phyloP scores from a whole-genome alignment of 2,888 invertebrate genomes.

The Dryadula phaetusa region DNA sequence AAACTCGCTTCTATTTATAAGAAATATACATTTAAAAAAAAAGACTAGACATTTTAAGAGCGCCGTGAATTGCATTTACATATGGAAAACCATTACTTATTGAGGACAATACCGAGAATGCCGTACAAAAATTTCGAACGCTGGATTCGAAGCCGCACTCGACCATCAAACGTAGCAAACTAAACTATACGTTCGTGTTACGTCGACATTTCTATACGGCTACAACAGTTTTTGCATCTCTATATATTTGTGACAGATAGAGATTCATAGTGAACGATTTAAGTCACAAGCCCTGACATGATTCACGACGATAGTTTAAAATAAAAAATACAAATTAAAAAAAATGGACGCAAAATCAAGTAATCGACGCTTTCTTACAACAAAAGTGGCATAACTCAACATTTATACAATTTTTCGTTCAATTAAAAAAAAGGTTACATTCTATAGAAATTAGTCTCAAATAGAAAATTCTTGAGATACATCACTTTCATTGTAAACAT shows the following conservation, averaged over 20 bases:
- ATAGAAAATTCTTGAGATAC: background rate
- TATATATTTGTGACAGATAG: background rate
- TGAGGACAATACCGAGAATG: background rate
- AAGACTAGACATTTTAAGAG: constrained; percentile 77
- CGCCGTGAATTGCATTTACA: constrained; percentile 67
- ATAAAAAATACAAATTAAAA: constrained; percentile 54
- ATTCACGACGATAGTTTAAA: constrained; percentile 64
- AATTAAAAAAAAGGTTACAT: too few species aligned
- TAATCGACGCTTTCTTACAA: constrained; percentile 52
- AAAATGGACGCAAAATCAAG: constrained; percentile 82
- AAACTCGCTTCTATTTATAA: constrained; percentile 57
- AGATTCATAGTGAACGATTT: background rate
- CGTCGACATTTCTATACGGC: background rate
- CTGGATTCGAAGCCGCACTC: background rate
- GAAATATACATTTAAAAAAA: constrained; percentile 67
- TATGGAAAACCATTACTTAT: constrained; percentile 27
- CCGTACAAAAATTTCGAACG: background rate
- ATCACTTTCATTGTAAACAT: background rate
- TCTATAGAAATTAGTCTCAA: too few species aligned
- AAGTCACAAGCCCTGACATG: background rate
- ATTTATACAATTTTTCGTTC: background rate
- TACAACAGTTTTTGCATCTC: background rate
- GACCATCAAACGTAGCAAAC: background rate
- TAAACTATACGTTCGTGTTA: too few species aligned
- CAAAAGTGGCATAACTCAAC: background rate